A percentile compares a stretch with the other conserved stretches of the same genome.
Evolutionary conservation across 2,113 vertebrate species (phyloP).

Genomic region (Chascanopsetta lugubris): DNA sequence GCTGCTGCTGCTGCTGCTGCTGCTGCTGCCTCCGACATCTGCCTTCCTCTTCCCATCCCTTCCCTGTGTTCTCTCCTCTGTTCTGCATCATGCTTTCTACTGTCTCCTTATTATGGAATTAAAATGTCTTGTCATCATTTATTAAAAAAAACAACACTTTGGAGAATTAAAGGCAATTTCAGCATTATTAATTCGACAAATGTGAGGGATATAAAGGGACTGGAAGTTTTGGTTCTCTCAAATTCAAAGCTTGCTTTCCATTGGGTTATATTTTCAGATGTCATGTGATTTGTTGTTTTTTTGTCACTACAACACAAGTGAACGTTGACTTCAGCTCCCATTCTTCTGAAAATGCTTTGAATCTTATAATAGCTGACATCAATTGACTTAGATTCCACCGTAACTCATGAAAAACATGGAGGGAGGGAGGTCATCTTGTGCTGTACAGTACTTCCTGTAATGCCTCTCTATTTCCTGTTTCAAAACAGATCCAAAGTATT

Average conservation of each 20-base stretch:
- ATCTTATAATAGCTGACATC: too few species aligned
- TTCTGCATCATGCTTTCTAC: constrained; percentile 29
- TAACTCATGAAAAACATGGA: too few species aligned
- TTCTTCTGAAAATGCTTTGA: too few species aligned
- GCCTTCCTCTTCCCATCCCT: constrained; percentile 24
- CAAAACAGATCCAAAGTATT: constrained; percentile 94
- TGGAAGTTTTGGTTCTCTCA: neutral
- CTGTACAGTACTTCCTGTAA: neutral
- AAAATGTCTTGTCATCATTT: constrained; percentile 24
- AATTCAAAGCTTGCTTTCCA: neutral
- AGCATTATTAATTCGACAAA: constrained; percentile 8
- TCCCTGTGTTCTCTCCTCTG: constrained; percentile 33
- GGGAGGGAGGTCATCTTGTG: constrained; percentile 20
- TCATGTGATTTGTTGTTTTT: neutral
- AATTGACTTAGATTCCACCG: neutral
- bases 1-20: constrained; percentile 23
- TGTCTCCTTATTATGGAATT: constrained; percentile 41
- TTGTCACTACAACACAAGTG: constrained; percentile 1
- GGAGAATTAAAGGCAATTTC: neutral
- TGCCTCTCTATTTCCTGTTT: constrained; percentile 78
- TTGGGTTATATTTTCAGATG: constrained; percentile 10
- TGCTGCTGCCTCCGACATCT: constrained; percentile 44
- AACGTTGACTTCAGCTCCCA: neutral
- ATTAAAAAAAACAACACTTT: neutral
- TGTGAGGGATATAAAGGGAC: neutral